Base-by-base conservation (phyloP, 2,888 invertebrate genomes). In the Watsonalla binaria region DNA sequence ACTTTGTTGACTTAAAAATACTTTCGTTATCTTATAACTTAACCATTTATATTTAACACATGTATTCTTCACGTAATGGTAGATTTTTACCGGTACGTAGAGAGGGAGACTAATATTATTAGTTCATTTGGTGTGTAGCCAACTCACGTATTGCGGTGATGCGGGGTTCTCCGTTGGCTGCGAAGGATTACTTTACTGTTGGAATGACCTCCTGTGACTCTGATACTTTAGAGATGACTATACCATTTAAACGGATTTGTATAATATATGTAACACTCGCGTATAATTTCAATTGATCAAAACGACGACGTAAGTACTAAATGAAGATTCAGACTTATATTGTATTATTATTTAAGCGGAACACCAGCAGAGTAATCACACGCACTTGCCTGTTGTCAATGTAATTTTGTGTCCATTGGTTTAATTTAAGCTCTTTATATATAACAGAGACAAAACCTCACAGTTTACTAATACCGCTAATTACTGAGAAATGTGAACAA, bases 401-500 rank as follows among this genome's bases (percentile, higher is more conserved):
- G 42, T 42, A 8, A 42, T 42, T 37, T 42, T 42, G 42, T 42
- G 42, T 11, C 42, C 5, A 42, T 8, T 42, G 11, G 1, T 11
- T 42, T 42, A 42, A 8, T 5, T 42, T 24, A 24, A 24, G 24
- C 24, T 0, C 11, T 42, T 42, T 42, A 42, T 42, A 42, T 42
- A 24, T 54, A 56, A 54, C 52, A 46, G 53, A 50, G 55, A 48
- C 45, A 50, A 60, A 56, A 69, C 68, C 59, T 60, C 84, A 80
- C 68, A 65, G 70, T 70, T 66, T 66, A 66, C 67, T 63, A 66
- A 74, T 65, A 65, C 57, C 54, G 61, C 56, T 64, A 74, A 75
- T 79, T 84, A 84, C 80, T 67, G 60, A 74, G 82, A 85, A 86
- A 73, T 71, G 59, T 70, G 74, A 80, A 76, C 79, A 83, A 84